Evolutionary conservation across 2,797 vertebrate genomes (phyloP).

Genomic region (Centroberyx gerrardi): DNA sequence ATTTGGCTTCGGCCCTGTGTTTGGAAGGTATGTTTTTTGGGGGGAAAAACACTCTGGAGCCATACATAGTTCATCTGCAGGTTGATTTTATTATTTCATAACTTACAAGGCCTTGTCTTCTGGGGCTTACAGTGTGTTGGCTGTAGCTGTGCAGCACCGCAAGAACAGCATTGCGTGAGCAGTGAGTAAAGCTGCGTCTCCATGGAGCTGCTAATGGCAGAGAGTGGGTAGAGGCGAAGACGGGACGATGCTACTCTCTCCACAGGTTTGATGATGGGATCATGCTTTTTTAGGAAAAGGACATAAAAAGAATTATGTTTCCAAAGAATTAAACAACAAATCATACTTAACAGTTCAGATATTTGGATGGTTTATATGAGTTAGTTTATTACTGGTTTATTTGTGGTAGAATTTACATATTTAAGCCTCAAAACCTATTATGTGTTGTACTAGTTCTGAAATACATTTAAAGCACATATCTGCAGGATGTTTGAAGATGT

Average conservation of each 20-base stretch:
- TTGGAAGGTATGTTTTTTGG: not conserved
- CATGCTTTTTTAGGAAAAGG: conserved; percentile 13
- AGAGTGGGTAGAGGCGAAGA: conserved; percentile 27
- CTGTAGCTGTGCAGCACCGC: conserved; percentile 34
- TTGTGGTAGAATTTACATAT: not conserved
- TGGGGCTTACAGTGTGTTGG: conserved; percentile 25
- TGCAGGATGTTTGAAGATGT: conserved; percentile 6
- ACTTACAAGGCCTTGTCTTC: conserved; percentile 20
- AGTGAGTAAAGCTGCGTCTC: conserved; percentile 43
- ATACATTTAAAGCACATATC: conserved; percentile 18
- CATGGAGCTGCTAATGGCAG: conserved; percentile 56
- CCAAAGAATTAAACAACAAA: conserved; percentile 2
- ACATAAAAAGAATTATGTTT: conserved; percentile 21
- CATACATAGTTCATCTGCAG: conserved; percentile 2
- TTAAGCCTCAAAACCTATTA: not conserved
- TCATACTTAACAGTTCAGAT: not conserved
- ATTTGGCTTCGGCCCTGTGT: not conserved
- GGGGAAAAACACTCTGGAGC: not conserved
- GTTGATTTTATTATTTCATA: conserved; percentile 35
- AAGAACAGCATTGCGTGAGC: conserved; percentile 40
- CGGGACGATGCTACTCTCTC: conserved; percentile 1
- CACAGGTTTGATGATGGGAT: conserved; percentile 17
- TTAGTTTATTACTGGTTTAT: not conserved
- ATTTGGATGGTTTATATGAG: not conserved
- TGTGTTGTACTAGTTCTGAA: conserved; percentile 18